These are phyloP conservation scores for Sclerodermus sp. DNA, from an alignment of 2,888 invertebrate species.

Conservation along the genomic window DNA sequence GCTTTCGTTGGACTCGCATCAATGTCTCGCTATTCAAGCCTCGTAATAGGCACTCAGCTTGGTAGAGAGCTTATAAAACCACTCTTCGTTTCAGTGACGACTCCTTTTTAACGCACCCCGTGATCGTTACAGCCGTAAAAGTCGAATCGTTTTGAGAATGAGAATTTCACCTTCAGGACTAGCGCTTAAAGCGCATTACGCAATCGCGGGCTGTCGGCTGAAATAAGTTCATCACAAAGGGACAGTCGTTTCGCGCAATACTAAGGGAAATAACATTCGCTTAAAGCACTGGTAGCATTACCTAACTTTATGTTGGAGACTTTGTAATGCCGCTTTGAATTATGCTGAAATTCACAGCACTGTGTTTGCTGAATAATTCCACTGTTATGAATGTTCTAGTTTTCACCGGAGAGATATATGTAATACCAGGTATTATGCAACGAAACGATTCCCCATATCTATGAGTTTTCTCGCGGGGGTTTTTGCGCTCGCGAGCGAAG, in stretches of 20 bases:
- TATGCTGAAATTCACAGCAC: constrained; percentile 4
- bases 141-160: constrained; percentile 31
- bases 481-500: no score
- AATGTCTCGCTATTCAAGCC: constrained; percentile 31
- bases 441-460: no score
- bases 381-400: neutral
- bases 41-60: constrained; percentile 22
- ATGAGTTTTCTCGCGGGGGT: no score
- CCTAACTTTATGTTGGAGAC: no score
- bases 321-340: neutral
- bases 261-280: neutral
- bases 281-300: neutral
- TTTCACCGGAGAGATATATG: no score
- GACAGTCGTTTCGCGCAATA: neutral
- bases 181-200: constrained; percentile 13
- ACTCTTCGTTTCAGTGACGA: constrained; percentile 38
- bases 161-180: constrained; percentile 21
- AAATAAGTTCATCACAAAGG: neutral
- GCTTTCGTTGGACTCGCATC: constrained; percentile 21
- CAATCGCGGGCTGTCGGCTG: constrained; percentile 2
- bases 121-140: constrained; percentile 36
- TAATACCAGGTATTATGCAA: no score
- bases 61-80: constrained; percentile 39
- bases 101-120: constrained; percentile 35
- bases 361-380: neutral